phyloP scores from a whole-genome alignment of 2,888 invertebrate species.

The Rhimphoctona megacephalus region DNA sequence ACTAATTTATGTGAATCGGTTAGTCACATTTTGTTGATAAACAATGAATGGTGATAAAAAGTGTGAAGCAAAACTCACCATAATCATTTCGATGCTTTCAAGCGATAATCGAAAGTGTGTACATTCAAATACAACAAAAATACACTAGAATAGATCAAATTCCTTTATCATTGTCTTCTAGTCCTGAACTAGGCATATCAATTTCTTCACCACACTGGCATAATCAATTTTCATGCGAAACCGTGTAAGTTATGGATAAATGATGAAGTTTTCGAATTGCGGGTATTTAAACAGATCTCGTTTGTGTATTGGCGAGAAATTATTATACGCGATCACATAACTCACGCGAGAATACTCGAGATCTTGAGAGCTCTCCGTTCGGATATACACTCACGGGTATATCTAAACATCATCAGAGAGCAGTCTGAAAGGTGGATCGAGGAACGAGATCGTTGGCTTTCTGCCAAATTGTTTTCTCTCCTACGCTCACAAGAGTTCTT shows the following conservation, averaged over 20 bases:
- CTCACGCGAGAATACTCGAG: constrained; percentile 62
- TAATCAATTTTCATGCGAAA: constrained; percentile 6
- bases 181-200: not conserved
- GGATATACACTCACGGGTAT: constrained; percentile 42
- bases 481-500: constrained; percentile 35
- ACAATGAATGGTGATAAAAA: not conserved
- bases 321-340: constrained; percentile 57
- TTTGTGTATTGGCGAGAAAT: constrained; percentile 37
- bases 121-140: not conserved
- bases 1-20: not conserved
- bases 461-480: constrained; percentile 59
- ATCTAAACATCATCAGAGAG: constrained; percentile 42
- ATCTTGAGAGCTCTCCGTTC: constrained; percentile 40
- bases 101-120: not conserved
- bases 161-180: constrained; percentile 1
- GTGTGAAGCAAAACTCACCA: constrained; percentile 46
- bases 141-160: not conserved
- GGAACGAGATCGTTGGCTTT: constrained; percentile 56
- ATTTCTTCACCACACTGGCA: not conserved
- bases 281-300: not conserved
- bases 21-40: not conserved
- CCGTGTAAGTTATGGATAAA: not conserved
- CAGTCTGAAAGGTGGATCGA: constrained; percentile 59
- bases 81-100: constrained; percentile 42
- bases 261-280: constrained; percentile 9